These are phyloP conservation scores for Adelosebastes latens DNA, from an alignment of 2,797 vertebrate genomes.

Conservation along the genomic window DNA sequence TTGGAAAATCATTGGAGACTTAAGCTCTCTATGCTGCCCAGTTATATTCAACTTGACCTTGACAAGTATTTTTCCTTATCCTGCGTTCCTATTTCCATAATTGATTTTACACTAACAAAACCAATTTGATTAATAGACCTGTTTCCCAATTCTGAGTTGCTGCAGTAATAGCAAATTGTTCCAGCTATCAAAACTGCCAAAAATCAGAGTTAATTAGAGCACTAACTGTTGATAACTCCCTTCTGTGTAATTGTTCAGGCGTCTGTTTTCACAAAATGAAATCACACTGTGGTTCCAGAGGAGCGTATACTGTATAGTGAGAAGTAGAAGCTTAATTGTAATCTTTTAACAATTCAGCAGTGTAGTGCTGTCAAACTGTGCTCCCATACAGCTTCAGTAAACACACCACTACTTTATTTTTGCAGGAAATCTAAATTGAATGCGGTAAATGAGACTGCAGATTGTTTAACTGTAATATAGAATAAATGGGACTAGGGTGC, in stretches of 20 bases:
- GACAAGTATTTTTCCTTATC: neutral
- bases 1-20: neutral
- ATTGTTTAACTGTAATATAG: neutral
- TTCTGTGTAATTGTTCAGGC: conserved; percentile 20
- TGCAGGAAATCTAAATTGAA: neutral
- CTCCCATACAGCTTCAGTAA: neutral
- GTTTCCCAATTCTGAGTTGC: neutral
- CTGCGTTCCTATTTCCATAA: neutral
- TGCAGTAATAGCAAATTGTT: conserved; percentile 18
- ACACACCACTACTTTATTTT: neutral
- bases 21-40: neutral
- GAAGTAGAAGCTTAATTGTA: neutral
- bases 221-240: conserved; percentile 26
- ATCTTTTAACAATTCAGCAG: neutral
- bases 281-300: neutral
- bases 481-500: neutral
- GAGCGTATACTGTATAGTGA: neutral
- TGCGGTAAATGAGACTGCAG: neutral
- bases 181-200: conserved; percentile 3
- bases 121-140: conserved; percentile 19
- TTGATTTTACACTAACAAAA: neutral
- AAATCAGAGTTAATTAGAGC: conserved; percentile 33
- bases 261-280: conserved; percentile 1
- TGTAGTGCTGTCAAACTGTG: neutral
- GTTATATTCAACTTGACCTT: neutral